Conservation (phyloP, 2,113 vertebrate species). For the Nothocercus julius region DNA sequence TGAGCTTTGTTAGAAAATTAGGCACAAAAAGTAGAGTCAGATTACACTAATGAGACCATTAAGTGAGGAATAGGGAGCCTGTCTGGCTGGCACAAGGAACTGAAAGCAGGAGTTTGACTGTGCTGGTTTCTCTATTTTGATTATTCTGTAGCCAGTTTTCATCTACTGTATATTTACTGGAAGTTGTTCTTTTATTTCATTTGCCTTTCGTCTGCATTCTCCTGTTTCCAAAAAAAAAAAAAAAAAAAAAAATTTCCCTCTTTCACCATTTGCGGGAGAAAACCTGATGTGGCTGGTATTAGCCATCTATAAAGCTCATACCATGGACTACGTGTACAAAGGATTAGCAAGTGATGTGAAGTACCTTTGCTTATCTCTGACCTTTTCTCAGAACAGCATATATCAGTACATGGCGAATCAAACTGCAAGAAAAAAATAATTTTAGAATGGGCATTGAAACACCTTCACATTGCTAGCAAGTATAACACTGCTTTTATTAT, state of each 20-base stretch:
- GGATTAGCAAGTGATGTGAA: background rate
- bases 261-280: background rate
- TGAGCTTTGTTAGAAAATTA: slow-evolving; percentile 53
- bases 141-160: background rate
- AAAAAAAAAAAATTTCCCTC: background rate
- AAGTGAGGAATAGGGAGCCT: slow-evolving; percentile 34
- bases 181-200: background rate
- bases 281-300: background rate
- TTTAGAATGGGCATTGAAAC: background rate
- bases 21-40: slow-evolving; percentile 32
- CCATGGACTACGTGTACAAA: background rate
- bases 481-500: background rate
- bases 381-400: background rate
- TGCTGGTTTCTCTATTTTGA: background rate
- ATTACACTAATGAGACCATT: slow-evolving; percentile 66
- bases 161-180: background rate
- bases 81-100: background rate
- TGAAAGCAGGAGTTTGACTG: background rate
- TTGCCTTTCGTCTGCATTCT: background rate
- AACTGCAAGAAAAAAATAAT: background rate
- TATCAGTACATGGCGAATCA: background rate
- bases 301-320: background rate
- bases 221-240: background rate
- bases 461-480: background rate
- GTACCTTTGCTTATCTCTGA: background rate